Evolutionary conservation across 2,797 vertebrate genomes (phyloP).

Genomic region (Limosa lapponica): DNA sequence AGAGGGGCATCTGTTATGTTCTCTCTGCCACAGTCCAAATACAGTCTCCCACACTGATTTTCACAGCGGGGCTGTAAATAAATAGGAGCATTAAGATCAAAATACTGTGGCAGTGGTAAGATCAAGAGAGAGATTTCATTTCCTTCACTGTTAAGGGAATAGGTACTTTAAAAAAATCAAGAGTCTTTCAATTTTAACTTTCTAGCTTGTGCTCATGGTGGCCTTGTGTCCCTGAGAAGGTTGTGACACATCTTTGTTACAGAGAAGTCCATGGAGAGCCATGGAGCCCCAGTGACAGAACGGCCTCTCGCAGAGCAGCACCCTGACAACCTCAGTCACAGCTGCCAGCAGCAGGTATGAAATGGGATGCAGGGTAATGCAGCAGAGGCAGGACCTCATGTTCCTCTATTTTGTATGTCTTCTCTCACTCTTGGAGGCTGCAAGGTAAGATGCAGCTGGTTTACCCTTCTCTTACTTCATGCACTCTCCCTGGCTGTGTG

Average conservation of each 20-base stretch:
- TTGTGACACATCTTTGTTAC: not conserved
- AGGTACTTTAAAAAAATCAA: not conserved
- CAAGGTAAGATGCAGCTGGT: not conserved
- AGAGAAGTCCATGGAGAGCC: not conserved
- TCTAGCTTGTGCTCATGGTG: not conserved
- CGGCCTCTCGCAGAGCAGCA: not conserved
- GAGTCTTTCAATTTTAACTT: not conserved
- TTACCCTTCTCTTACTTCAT: not conserved
- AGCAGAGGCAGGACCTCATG: not conserved
- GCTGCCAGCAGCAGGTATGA: not conserved
- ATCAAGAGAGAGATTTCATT: not conserved
- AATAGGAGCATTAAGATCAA: not conserved
- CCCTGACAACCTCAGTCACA: not conserved
- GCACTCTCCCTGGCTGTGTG: not conserved
- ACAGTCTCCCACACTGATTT: not conserved
- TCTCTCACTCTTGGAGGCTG: not conserved
- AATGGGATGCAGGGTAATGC: not conserved
- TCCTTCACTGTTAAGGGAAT: not conserved
- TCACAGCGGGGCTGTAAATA: not conserved
- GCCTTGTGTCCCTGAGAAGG: not conserved
- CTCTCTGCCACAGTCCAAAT: constrained; percentile 4
- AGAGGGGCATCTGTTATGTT: constrained; percentile 2
- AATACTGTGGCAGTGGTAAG: not conserved
- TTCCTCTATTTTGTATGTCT: not conserved
- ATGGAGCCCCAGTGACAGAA: not conserved